These are phyloP conservation scores for Triplophysa siluroides DNA, from an alignment of 2,113 vertebrate species.

Conservation along the genomic window DNA sequence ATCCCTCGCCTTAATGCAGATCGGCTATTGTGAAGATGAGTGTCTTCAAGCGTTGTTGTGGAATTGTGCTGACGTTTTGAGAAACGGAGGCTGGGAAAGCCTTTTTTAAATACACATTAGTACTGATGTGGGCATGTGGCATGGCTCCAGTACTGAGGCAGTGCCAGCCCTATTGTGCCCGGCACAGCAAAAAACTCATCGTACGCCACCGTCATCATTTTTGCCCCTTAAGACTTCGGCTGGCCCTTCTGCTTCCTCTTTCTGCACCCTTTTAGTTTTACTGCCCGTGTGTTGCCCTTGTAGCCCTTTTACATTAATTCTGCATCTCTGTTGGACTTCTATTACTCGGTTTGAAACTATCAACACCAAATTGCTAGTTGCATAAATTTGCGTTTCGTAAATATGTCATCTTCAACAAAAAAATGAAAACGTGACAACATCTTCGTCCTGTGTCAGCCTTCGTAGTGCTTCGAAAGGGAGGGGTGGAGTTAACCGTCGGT, in stretches of 20 bases:
- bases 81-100: slow-evolving; percentile 30
- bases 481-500: too few species aligned
- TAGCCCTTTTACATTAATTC: neutral
- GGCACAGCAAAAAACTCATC: slow-evolving; percentile 50
- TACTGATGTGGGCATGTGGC: slow-evolving; percentile 54
- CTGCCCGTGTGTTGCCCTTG: neutral
- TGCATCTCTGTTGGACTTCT: neutral
- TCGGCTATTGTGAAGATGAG: slow-evolving; percentile 20
- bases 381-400: too few species aligned
- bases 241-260: neutral
- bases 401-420: too few species aligned
- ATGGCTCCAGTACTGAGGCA: slow-evolving; percentile 13
- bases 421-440: too few species aligned
- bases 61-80: slow-evolving; percentile 13
- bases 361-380: too few species aligned
- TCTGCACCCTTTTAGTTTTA: neutral
- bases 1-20: neutral
- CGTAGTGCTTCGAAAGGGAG: too few species aligned
- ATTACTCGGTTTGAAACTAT: too few species aligned
- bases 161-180: slow-evolving; percentile 33
- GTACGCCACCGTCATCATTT: neutral
- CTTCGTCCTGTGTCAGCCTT: too few species aligned
- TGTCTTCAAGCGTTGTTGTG: neutral
- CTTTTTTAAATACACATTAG: slow-evolving; percentile 39
- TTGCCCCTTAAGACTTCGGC: too few species aligned